Evolutionary conservation across 30 jellyfish, hydroid and myxozoan species (phyloP).

Genomic region (Aurelia aurita complex sp. Pacific): DNA sequence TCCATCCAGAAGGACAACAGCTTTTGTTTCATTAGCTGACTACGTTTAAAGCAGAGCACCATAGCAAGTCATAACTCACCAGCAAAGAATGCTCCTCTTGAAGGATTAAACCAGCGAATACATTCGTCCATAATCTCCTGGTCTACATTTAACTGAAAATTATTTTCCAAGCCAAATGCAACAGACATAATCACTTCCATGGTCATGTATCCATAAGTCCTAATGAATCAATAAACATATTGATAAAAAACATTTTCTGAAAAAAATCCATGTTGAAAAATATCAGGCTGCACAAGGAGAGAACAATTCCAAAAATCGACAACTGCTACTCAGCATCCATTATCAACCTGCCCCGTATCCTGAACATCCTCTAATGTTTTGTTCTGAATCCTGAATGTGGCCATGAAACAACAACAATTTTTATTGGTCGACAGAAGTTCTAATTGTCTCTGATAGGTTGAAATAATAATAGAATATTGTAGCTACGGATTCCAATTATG

Average conservation of each 20-base stretch:
- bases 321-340: too few species aligned
- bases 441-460: too few species aligned
- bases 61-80: conserved; percentile 15
- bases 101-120: neutral
- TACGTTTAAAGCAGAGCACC: neutral
- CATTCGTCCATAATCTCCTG: conserved; percentile 9
- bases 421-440: too few species aligned
- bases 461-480: too few species aligned
- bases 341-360: too few species aligned
- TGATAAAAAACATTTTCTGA: neutral
- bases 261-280: neutral
- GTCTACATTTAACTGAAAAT: conserved; percentile 29
- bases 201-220: conserved; percentile 38
- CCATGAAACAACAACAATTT: too few species aligned
- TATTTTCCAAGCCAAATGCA: conserved; percentile 46
- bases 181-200: conserved; percentile 63
- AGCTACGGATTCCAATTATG: too few species aligned
- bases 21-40: neutral
- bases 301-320: neutral
- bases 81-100: neutral
- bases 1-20: too few species aligned
- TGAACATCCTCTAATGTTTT: too few species aligned
- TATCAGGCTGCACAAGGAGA: neutral
- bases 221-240: neutral
- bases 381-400: too few species aligned